Base-by-base conservation (phyloP, 2,888 invertebrate genomes). In the Heliconius sara region DNA sequence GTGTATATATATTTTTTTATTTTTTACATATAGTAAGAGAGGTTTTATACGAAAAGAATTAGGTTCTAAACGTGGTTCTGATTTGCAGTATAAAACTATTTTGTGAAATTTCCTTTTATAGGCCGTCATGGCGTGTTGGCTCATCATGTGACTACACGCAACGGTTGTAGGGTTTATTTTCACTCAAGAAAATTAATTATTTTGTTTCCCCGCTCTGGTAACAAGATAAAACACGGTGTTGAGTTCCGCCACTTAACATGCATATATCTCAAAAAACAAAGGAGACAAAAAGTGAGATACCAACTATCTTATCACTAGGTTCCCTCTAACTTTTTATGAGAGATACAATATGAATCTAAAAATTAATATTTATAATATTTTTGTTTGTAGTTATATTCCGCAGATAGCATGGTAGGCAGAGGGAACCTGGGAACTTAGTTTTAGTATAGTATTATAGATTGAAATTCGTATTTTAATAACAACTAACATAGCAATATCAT, bases 401-500 rank as follows among this genome's bases (percentile, higher is more conserved):
- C 43, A 16, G 5, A 2, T 16, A 47, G 1, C 5, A 47, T 16
- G 6, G 47, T 6, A 52, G 52, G 3, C 19, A 52, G 19, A 22
- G 22, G 22, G 7, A 52, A 52, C 22, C 19, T 52, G 2, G 52
- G 9, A 52, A 52, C 52, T 7, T 52, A 52, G 22, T 52, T 19
- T 0, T 52, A 52, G 22, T 52, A 52, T 19, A 52, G 52, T 16
- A 65, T 27, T n/a, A 30, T 66, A 75, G 65, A 47, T n/a, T 60
- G 30, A 57, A 73, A 75, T 65, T 70, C 52, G 43, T 60, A 76
- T 39, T 66, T 80, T 76, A 78, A 78, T 72, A 76, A 76, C 57
- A 80, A 77, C 77, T 78, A 80, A 66, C 77, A 57, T 60, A 7
- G 76, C 47, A 68, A 79, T 79, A 85, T 86, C 78, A 80, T 83